phyloP scores from a whole-genome alignment of 1,140 invertebrate species.

The Ganaspis sp. region DNA sequence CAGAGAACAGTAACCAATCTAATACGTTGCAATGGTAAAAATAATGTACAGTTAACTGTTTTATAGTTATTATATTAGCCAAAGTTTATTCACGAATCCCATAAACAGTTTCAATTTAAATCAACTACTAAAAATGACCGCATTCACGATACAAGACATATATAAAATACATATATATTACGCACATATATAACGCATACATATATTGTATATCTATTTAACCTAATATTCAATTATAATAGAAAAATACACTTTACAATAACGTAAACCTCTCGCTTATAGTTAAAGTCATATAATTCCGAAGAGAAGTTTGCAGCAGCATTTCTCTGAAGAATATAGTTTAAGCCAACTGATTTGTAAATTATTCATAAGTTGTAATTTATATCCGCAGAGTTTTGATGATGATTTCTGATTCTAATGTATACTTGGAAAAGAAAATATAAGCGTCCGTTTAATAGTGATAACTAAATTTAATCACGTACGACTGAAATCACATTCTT shows the following conservation, averaged over 20 bases:
- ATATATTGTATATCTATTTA: no score
- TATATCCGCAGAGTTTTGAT: background rate
- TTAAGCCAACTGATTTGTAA: background rate
- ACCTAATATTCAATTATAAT: no score
- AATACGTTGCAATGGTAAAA: background rate
- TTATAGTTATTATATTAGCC: no score
- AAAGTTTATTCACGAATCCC: background rate
- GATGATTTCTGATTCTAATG: slow-evolving; percentile 9
- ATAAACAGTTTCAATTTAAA: background rate
- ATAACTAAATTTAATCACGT: background rate
- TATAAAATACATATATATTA: no score
- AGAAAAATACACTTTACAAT: background rate
- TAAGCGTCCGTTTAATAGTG: background rate
- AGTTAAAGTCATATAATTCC: background rate
- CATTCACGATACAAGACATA: no score
- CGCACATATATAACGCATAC: no score
- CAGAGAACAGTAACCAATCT: background rate
- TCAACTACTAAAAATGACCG: background rate
- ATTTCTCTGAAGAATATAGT: background rate
- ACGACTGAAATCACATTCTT: background rate
- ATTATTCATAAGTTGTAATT: background rate
- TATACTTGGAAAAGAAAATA: background rate
- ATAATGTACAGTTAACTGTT: background rate
- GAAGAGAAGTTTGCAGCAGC: background rate
- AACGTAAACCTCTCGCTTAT: no score